These are phyloP conservation scores for Nasonovia ribisnigri DNA, from an alignment of 2,888 invertebrate species.

Conservation along the genomic window DNA sequence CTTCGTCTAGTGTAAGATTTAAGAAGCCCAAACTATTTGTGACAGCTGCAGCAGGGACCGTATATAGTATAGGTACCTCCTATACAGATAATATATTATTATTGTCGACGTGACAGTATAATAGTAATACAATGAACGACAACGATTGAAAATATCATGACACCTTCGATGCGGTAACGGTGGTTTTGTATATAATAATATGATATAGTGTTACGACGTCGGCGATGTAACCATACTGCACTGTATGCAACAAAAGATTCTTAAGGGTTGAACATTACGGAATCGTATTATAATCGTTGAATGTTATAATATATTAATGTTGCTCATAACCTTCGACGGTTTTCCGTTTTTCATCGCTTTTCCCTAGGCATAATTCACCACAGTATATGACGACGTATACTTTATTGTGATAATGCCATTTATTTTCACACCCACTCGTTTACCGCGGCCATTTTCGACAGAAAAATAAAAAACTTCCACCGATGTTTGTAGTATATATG, in stretches of 20 bases:
- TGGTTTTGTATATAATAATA: background rate
- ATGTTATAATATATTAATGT: background rate
- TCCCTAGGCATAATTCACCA: too few relatives aligned
- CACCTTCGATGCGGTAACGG: background rate
- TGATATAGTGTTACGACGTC: background rate
- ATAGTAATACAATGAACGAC: background rate
- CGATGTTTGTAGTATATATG: background rate
- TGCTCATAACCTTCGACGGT: background rate
- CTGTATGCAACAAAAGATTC: background rate
- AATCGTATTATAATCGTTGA: background rate
- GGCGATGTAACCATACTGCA: background rate
- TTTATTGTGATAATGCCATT: background rate
- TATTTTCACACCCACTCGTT: background rate
- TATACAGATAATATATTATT: background rate
- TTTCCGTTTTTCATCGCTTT: background rate
- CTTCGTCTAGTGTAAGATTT: background rate
- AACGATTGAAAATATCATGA: background rate
- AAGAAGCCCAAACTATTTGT: background rate
- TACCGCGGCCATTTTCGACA: background rate
- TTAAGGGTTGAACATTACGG: background rate
- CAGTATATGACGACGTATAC: background rate
- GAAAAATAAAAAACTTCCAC: background rate
- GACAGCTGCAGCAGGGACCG: background rate
- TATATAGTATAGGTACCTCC: too few relatives aligned
- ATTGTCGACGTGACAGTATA: background rate